Evolutionary conservation across 1,140 invertebrate genomes (phyloP), one percentile per base, ranked within the genome.

Genomic region (Zaprionus ornatus): DNA sequence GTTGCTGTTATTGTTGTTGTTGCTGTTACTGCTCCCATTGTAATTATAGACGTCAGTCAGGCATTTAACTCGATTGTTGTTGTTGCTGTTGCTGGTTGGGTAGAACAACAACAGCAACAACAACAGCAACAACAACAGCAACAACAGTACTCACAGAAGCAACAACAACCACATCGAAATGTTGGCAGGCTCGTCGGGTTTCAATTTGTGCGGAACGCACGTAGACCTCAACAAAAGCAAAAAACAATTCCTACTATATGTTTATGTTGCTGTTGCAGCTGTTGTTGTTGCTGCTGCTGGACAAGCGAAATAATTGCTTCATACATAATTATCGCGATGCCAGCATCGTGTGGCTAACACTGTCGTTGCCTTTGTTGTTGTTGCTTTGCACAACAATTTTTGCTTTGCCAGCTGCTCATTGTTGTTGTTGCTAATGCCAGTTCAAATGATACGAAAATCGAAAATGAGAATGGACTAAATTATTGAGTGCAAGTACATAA

Each of bases 21-120:
- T 79, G 57, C 19, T 48, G 71, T 40, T 79, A 73, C 72, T 82
- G 79, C 69, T 59, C 83, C 74, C 65, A 87, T 87, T 87, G 82
- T 88, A 87, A 87, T 87, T 87, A 87, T 87, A 87, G 84, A 87
- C 83, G 83, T 87, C 83, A 87, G 84, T 87, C 83, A 87, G 83
- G 80, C 83, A 87, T 87, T 87, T 87, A 87, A 87, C 83, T 80
- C 81, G 80, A 55, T 70, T 73, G 63, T 48, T 68, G 62, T 70
- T 72, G 45, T 42, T 67, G 59, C 27, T 72, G 45, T 42, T 67
- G 59, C 27, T 71, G 77, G 74, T 61, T 19, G 60, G 37, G 35
- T 57, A 57, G 65, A 45, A 32, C 63, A 65, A 62, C 54, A 74
- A 65, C 79, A 63, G n/a, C 42, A 63, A 25, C 45, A 27, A 50